These are phyloP conservation scores for Pterobdella sp. DNA, from an alignment of 2,888 invertebrate genomes.

Conservation along the genomic window DNA sequence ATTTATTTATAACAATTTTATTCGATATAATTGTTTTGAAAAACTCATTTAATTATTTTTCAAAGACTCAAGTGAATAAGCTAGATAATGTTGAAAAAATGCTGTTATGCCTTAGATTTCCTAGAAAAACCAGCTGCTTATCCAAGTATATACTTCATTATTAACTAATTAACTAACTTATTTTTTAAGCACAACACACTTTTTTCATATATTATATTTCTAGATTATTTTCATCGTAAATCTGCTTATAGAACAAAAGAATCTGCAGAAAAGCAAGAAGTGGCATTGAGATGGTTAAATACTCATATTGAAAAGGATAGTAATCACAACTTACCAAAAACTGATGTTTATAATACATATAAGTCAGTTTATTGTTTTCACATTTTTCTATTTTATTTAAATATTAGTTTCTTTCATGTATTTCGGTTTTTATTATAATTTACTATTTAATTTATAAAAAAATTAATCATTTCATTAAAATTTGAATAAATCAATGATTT, in stretches of 20 bases:
- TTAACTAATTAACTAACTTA: background rate
- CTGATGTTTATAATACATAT: background rate
- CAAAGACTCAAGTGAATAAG: background rate
- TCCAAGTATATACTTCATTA: background rate
- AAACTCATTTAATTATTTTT: background rate
- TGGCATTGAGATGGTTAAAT: constrained; percentile 2
- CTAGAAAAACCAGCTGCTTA: background rate
- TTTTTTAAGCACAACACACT: no score
- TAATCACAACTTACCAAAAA: background rate
- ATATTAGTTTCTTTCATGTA: no score
- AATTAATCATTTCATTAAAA: no score
- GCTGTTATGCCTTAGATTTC: background rate
- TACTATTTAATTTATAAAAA: no score
- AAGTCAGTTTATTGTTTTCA: background rate
- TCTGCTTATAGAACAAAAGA: background rate
- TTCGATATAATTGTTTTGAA: no score
- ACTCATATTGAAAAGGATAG: background rate
- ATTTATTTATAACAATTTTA: no score
- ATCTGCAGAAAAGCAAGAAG: background rate
- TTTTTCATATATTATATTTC: no score
- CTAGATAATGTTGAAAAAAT: background rate
- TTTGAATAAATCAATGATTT: no score
- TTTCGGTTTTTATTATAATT: no score
- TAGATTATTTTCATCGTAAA: no score
- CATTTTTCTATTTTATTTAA: no score